Conservation (phyloP, 2,888 invertebrate species). For the Xestia c-nigrum region DNA sequence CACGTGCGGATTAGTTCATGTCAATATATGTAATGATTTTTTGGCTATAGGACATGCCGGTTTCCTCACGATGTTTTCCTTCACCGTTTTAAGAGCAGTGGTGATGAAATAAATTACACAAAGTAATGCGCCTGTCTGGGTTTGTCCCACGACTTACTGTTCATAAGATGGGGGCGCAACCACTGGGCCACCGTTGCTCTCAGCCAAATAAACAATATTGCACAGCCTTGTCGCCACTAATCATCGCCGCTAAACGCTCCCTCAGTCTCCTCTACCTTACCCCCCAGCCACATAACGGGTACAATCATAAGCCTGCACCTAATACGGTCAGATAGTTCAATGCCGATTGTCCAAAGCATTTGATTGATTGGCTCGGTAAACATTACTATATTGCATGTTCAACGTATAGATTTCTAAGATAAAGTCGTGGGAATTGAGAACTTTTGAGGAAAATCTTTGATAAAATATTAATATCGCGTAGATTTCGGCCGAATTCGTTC, state of each 20-base stretch:
- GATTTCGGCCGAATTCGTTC: background rate
- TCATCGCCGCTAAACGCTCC: slow-evolving; percentile 8
- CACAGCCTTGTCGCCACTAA: background rate
- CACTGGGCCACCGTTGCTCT: too few species aligned
- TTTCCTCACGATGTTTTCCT: too few species aligned
- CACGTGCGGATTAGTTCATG: too few species aligned
- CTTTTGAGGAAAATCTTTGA: slow-evolving; percentile 46
- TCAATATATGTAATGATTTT: too few species aligned
- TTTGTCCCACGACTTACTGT: too few species aligned
- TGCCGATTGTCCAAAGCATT: slow-evolving; percentile 69
- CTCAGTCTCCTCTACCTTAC: slow-evolving; percentile 31
- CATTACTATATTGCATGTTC: slow-evolving; percentile 49
- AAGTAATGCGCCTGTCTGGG: too few species aligned
- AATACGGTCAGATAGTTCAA: slow-evolving; percentile 73
- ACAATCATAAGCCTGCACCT: slow-evolving; percentile 68
- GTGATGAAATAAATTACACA: too few species aligned
- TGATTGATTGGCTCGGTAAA: slow-evolving; percentile 67
- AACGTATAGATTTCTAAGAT: slow-evolving; percentile 32
- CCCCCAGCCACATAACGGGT: slow-evolving; percentile 56
- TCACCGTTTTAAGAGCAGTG: too few species aligned
- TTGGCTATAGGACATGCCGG: too few species aligned
- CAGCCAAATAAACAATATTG: background rate
- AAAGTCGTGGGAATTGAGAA: slow-evolving; percentile 52
- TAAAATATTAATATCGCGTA: background rate
- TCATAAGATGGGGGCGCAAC: too few species aligned